phyloP scores from a whole-genome alignment of 2,888 invertebrate species.

The Apamea sordens region DNA sequence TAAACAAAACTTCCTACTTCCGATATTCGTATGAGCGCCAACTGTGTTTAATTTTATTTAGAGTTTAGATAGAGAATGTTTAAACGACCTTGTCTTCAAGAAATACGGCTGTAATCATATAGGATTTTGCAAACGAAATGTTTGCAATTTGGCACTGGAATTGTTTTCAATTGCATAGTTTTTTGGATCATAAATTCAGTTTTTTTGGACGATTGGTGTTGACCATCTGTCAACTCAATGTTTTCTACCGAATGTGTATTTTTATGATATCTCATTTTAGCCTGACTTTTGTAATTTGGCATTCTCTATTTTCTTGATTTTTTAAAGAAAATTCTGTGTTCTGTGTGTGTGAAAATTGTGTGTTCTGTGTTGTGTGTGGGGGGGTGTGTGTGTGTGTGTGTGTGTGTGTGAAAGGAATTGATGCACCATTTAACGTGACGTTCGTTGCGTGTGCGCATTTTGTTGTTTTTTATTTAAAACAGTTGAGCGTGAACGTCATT shows the following conservation, averaged over 20 bases:
- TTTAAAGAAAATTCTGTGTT: not conserved
- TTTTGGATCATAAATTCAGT: constrained; percentile 3
- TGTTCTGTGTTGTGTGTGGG: no score
- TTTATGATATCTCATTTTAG: not conserved
- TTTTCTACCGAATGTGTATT: not conserved
- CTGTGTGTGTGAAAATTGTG: no score
- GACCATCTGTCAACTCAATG: not conserved
- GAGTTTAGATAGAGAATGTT: constrained; percentile 4
- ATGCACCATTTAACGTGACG: constrained; percentile 15
- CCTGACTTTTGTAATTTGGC: not conserved
- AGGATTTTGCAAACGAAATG: constrained; percentile 3
- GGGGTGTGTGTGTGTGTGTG: no score
- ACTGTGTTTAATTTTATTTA: constrained; percentile 12
- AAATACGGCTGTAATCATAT: constrained; percentile 7
- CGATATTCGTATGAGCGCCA: constrained; percentile 19
- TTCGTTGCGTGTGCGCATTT: not conserved
- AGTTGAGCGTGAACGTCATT: constrained; percentile 45
- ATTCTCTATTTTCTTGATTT: not conserved
- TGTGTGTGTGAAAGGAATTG: no score
- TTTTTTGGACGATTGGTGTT: not conserved
- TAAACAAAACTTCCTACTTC: constrained; percentile 50
- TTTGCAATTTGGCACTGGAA: constrained; percentile 26
- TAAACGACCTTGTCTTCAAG: constrained; percentile 20
- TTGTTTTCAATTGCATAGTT: not conserved
- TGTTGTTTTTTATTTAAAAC: constrained; percentile 23